Evolutionary conservation across 2,888 invertebrate genomes (phyloP).

Genomic region (Polydesmus complanatus): DNA sequence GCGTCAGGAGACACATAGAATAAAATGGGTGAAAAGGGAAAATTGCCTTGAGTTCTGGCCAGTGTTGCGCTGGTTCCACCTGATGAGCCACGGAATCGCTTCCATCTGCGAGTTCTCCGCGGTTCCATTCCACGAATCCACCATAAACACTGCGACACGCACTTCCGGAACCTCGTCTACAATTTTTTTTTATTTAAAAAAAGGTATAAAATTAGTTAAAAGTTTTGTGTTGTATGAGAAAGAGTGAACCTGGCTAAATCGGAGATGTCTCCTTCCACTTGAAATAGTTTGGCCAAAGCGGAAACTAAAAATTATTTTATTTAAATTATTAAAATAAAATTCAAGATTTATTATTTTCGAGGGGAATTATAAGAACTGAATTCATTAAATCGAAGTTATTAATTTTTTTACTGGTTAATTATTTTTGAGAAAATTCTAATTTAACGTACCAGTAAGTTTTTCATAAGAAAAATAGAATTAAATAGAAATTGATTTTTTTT

Average conservation of each 20-base stretch:
- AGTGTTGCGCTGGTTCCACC: slow-evolving; percentile 57
- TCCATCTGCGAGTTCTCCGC: slow-evolving; percentile 41
- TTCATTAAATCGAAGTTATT: too few relatives aligned
- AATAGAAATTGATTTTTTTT: too few relatives aligned
- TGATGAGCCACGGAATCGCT: slow-evolving; percentile 27
- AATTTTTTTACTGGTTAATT: too few relatives aligned
- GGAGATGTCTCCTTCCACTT: slow-evolving; percentile 56
- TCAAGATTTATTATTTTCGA: too few relatives aligned
- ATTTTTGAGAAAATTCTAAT: too few relatives aligned
- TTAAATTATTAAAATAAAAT: too few relatives aligned
- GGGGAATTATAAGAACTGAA: too few relatives aligned
- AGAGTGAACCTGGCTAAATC: slow-evolving; percentile 48
- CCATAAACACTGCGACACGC: slow-evolving; percentile 90
- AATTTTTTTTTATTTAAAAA: too few relatives aligned
- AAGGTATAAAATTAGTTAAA: slow-evolving; percentile 2
- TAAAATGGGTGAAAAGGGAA: slow-evolving; percentile 8
- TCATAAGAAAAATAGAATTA: too few relatives aligned
- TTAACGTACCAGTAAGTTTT: too few relatives aligned
- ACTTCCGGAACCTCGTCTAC: slow-evolving; percentile 60
- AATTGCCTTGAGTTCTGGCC: slow-evolving; percentile 57
- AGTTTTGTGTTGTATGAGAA: background rate
- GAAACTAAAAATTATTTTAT: slow-evolving; percentile 44
- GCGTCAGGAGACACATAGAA: background rate
- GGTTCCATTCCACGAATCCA: slow-evolving; percentile 88
- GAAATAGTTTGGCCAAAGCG: slow-evolving; percentile 58